Conservation (phyloP, 2,113 vertebrate species). For the Nematolebias whitei region DNA sequence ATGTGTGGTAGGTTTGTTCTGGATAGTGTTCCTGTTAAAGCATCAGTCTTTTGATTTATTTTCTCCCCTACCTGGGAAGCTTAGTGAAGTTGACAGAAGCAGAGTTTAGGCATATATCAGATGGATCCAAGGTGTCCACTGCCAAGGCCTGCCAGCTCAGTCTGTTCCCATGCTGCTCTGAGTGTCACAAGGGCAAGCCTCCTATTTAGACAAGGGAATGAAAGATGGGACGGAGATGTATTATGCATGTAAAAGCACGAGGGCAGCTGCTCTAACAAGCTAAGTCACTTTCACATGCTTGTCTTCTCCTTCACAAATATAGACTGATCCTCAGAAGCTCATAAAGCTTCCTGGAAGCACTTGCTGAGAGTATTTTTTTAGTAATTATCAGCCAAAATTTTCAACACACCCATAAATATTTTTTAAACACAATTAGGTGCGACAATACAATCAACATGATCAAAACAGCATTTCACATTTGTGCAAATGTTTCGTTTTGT, state of each 20-base stretch:
- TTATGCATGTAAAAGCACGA: slow-evolving; percentile 67
- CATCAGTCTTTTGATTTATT: slow-evolving; percentile 30
- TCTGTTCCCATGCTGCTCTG: slow-evolving; percentile 47
- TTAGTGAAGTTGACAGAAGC: slow-evolving; percentile 57
- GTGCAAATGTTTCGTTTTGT: background rate
- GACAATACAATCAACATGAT: background rate
- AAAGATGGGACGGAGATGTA: slow-evolving; percentile 57
- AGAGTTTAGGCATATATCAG: slow-evolving; percentile 57
- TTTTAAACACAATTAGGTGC: slow-evolving; percentile 1
- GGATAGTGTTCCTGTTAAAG: background rate
- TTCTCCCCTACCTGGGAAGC: slow-evolving; percentile 31
- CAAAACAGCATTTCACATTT: background rate
- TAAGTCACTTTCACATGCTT: slow-evolving; percentile 41
- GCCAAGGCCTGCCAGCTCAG: slow-evolving; percentile 53
- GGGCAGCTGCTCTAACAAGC: slow-evolving; percentile 59
- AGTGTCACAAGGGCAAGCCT: slow-evolving; percentile 46
- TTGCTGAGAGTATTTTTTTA: background rate
- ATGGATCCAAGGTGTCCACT: slow-evolving; percentile 60
- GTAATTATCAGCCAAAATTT: background rate
- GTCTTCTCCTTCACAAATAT: slow-evolving; percentile 31
- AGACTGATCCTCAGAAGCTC: slow-evolving; percentile 21
- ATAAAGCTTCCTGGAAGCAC: background rate
- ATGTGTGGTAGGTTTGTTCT: background rate
- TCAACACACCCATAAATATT: background rate
- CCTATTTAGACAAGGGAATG: slow-evolving; percentile 67